These are phyloP conservation scores for Drosophila birchii DNA, from an alignment of 2,888 invertebrate genomes.

Conservation along the genomic window DNA sequence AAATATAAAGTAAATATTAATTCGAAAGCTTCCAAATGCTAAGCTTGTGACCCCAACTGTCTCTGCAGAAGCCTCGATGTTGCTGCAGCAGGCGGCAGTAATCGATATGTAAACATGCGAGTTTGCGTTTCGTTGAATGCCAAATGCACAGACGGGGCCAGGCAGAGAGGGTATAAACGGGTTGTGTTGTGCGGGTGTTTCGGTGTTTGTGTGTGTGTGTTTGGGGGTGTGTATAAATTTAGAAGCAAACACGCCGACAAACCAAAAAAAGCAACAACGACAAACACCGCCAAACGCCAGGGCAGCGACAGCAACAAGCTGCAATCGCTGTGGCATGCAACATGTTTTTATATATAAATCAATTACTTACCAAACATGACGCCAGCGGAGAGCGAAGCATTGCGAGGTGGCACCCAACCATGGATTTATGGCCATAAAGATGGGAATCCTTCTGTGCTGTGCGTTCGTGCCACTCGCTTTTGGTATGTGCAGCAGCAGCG, in stretches of 20 bases:
- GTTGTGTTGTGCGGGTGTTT: slow-evolving; percentile 18
- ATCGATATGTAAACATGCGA: slow-evolving; percentile 78
- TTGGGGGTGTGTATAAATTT: slow-evolving; percentile 67
- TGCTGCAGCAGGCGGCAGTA: slow-evolving; percentile 59
- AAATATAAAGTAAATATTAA: neutral
- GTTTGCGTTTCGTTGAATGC: slow-evolving; percentile 47
- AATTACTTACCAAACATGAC: slow-evolving; percentile 76
- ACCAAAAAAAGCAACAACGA: slow-evolving; percentile 31
- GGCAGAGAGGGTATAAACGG: neutral
- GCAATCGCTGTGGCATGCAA: slow-evolving; percentile 68
- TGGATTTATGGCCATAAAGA: slow-evolving; percentile 55
- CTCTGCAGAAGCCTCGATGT: slow-evolving; percentile 15
- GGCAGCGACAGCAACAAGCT: slow-evolving; percentile 64
- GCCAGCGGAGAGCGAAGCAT: slow-evolving; percentile 25
- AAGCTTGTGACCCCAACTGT: neutral
- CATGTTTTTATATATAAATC: slow-evolving; percentile 79
- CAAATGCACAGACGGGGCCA: slow-evolving; percentile 5
- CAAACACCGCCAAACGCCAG: slow-evolving; percentile 8
- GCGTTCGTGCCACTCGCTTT: slow-evolving; percentile 31
- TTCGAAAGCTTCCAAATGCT: neutral
- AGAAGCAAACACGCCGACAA: slow-evolving; percentile 60
- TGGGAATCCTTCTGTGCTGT: slow-evolving; percentile 26
- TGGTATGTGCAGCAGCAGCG: slow-evolving; percentile 24
- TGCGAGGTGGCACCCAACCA: slow-evolving; percentile 1
- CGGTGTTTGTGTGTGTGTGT: slow-evolving; percentile 7